Conservation (phyloP, 2,113 vertebrate species). For the Cheirogaleus medius region DNA sequence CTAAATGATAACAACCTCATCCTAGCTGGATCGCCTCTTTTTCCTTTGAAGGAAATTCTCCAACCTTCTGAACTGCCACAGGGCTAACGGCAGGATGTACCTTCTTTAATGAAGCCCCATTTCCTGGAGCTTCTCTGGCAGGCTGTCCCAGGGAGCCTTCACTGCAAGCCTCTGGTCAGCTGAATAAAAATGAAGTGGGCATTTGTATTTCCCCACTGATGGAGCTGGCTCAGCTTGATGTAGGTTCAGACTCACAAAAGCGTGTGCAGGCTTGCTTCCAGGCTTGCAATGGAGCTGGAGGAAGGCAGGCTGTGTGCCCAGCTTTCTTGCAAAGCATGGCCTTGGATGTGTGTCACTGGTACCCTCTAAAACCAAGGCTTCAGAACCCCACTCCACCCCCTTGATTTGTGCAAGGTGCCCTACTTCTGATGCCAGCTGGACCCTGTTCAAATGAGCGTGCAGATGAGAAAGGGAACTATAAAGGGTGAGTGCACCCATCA, state of each 20-base stretch:
- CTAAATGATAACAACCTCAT: neutral
- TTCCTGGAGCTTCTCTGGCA: slow-evolving; percentile 57
- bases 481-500: neutral
- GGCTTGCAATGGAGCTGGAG: slow-evolving; percentile 62
- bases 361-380: slow-evolving; percentile 60
- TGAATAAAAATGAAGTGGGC: slow-evolving; percentile 74
- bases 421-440: slow-evolving; percentile 59
- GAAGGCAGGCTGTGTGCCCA: slow-evolving; percentile 59
- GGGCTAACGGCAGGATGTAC: neutral
- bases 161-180: slow-evolving; percentile 31
- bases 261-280: slow-evolving; percentile 69
- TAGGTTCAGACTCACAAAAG: slow-evolving; percentile 70
- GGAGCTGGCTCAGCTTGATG: slow-evolving; percentile 63
- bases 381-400: neutral
- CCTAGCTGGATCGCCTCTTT: neutral
- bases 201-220: slow-evolving; percentile 66
- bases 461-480: slow-evolving; percentile 33
- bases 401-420: slow-evolving; percentile 46
- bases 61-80: neutral
- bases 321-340: slow-evolving; percentile 56
- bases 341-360: slow-evolving; percentile 58
- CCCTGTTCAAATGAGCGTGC: slow-evolving; percentile 10
- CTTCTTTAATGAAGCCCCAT: slow-evolving; percentile 41
- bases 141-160: slow-evolving; percentile 7
- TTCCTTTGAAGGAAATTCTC: neutral